These are phyloP conservation scores for Hippasteria phrygiana DNA, from an alignment of 53 echinoderm and acorn worm genomes.

Conservation along the genomic window DNA sequence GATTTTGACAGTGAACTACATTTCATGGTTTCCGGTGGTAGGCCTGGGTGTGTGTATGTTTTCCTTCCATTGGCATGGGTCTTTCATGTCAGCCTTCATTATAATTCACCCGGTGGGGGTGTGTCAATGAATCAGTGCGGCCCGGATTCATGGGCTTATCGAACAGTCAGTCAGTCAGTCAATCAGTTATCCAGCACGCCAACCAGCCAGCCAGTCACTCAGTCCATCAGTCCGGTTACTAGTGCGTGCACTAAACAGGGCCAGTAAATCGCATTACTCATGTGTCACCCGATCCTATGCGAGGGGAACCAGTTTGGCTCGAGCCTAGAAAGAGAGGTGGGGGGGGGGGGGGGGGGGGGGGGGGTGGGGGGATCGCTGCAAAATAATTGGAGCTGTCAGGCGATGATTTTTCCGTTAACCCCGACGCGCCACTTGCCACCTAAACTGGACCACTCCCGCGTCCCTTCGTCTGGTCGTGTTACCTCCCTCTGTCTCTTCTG, in stretches of 20 bases:
- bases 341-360: background rate
- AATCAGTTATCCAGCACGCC: background rate
- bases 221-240: background rate
- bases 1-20: background rate
- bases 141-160: too few species aligned
- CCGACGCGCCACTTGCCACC: background rate
- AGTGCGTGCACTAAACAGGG: background rate
- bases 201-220: background rate
- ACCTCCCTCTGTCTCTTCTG: background rate
- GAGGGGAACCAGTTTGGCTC: background rate
- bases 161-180: too few species aligned
- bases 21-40: background rate
- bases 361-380: constrained; percentile 9
- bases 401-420: background rate
- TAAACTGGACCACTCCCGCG: background rate
- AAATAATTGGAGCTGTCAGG: constrained; percentile 46
- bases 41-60: too few species aligned
- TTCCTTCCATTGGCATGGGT: background rate
- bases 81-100: background rate
- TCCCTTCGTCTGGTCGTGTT: constrained; percentile 30
- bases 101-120: background rate
- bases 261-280: constrained; percentile 36
- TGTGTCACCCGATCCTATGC: constrained; percentile 38
- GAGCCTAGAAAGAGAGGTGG: background rate
- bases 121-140: too few species aligned